Base-by-base conservation (phyloP, 2,888 invertebrate species). In the Norana najaformis region DNA sequence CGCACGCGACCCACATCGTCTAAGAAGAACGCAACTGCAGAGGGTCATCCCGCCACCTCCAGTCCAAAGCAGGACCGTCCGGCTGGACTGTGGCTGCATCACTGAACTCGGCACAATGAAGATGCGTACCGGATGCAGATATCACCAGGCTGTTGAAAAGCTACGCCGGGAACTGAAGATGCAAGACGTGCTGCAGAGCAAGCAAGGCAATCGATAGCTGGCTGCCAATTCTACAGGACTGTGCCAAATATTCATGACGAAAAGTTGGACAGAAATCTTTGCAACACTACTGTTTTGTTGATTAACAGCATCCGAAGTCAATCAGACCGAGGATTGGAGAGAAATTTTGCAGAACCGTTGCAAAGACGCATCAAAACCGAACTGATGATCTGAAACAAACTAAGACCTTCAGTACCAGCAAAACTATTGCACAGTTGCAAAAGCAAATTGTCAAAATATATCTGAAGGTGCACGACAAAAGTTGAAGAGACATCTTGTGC, bases 51-150 rank as follows among this genome's bases (percentile, higher is more conserved):
- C 85, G 30, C 23, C 83, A 13, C 37, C 39, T 23, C 37, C 53
- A 36, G 39, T 39, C 8, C 88, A 39, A 18, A 85, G 47, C 38
- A 38, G 90, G 41, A 90, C 69, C 36, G 13, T 92, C 23, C 83
- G 89, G 20, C 83, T 92, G 53, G 90, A 91, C 88, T 92, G 92
- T 47, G 92, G 92, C 82, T 92, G 92, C 39, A n/a, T 47, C 16
- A 88, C 91, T 20, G 92, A 92, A 82, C 39, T 90, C 13, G 91
- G 90, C n/a, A 90, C 91, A 23, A 90, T 91, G 91, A 90, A 90
- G 39, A 88, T 92, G 91, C 39, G 91, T 18, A 88, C 90, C 30
- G 89, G 85, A 8, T 92, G 92, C 53, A 30, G 89, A 34, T 92
- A 92, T 83, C 92, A 92, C 41, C 82, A 88, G 34, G 90, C 91